Evolutionary conservation across 2,888 invertebrate genomes (phyloP).

Genomic region (Leucania comma): DNA sequence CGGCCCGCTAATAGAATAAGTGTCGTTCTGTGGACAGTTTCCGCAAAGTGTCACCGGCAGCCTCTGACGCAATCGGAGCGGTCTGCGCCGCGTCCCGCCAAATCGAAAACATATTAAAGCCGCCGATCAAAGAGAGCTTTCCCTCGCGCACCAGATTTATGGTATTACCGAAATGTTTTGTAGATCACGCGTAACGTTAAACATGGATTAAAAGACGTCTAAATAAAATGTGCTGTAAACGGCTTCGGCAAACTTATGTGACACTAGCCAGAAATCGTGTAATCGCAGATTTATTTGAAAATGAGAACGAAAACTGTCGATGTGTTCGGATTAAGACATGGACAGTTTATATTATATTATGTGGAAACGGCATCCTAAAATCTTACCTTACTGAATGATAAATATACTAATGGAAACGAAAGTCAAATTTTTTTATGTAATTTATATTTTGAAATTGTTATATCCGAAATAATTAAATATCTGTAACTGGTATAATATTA

Average conservation of each 20-base stretch:
- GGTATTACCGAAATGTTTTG: slow-evolving; percentile 69
- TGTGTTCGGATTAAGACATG: background rate
- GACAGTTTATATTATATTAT: background rate
- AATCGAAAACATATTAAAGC: slow-evolving; percentile 87
- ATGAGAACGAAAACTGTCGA: slow-evolving; percentile 1
- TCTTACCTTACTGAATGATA: background rate
- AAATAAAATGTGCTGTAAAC: slow-evolving; percentile 46
- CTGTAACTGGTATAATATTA: no score
- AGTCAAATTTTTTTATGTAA: no score
- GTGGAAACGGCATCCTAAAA: background rate
- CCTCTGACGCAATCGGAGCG: slow-evolving; percentile 81
- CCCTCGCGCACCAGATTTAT: slow-evolving; percentile 77
- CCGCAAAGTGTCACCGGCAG: slow-evolving; percentile 77
- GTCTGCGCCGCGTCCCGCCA: slow-evolving; percentile 83
- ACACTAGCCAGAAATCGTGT: slow-evolving; percentile 36
- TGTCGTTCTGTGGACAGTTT: slow-evolving; percentile 78
- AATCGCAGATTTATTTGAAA: slow-evolving; percentile 11
- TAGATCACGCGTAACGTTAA: slow-evolving; percentile 58
- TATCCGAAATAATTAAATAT: no score
- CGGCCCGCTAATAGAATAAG: slow-evolving; percentile 80
- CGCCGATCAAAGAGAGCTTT: slow-evolving; percentile 87
- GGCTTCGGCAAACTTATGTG: slow-evolving; percentile 28
- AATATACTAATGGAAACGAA: no score
- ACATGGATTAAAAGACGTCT: slow-evolving; percentile 58
- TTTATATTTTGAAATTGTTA: no score